Evolutionary conservation across 2,113 vertebrate species (phyloP).

Genomic region (Limanda limanda): DNA sequence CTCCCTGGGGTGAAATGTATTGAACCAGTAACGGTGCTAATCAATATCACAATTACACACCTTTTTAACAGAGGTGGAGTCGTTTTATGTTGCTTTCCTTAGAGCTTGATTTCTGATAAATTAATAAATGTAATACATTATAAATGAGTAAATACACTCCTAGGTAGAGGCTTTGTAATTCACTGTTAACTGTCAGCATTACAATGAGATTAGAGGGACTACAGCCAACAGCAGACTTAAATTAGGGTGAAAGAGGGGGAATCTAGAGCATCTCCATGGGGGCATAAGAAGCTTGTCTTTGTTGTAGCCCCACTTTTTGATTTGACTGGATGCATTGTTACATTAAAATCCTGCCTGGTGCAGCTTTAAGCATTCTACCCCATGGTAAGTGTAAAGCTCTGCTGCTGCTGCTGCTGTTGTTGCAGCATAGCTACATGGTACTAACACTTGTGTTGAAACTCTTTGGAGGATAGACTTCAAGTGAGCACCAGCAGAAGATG

Average conservation of each 20-base stretch:
- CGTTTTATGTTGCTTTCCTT: neutral
- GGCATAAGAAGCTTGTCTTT: conserved; percentile 36
- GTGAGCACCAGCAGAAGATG: conserved; percentile 52
- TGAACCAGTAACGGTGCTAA: neutral
- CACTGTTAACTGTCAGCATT: neutral
- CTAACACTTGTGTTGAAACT: conserved; percentile 48
- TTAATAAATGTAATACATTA: conserved; percentile 10
- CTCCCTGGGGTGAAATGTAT: conserved; percentile 4
- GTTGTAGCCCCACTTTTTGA: conserved; percentile 36
- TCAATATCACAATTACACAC: neutral
- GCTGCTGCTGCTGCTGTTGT: conserved; percentile 41
- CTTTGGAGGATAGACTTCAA: conserved; percentile 58
- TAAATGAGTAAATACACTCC: conserved; percentile 16
- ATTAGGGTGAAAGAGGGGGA: conserved; percentile 24
- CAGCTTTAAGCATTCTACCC: conserved; percentile 44
- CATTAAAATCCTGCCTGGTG: conserved; percentile 25
- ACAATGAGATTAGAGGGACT: conserved; percentile 3
- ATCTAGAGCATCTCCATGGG: conserved; percentile 45
- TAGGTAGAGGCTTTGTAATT: conserved; percentile 2
- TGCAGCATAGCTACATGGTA: conserved; percentile 56
- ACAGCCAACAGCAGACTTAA: neutral
- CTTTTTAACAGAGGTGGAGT: neutral
- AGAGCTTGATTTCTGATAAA: neutral
- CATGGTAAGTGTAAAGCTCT: conserved; percentile 53
- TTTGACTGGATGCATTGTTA: conserved; percentile 25